Conservation (phyloP, 37 sponge, comb jelly and placozoan genomes). For the Eunapius fragilis region DNA sequence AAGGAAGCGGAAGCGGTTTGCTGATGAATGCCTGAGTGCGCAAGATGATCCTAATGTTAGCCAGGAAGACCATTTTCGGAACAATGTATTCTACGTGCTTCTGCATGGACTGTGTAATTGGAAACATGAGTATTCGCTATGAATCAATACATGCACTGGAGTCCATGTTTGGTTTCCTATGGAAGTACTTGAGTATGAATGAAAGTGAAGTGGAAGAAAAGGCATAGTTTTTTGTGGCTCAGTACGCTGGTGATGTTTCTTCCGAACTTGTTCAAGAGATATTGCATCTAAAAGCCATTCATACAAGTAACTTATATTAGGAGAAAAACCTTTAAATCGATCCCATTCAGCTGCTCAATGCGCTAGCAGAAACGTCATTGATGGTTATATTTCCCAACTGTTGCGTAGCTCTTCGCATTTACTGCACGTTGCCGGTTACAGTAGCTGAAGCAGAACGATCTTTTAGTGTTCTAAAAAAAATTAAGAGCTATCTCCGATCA, state of each 20-base stretch:
- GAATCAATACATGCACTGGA: not conserved
- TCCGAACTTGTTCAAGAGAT: slow-evolving; percentile 1
- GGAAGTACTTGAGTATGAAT: slow-evolving; percentile 17
- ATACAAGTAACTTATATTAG: not conserved
- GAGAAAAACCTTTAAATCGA: too few species aligned
- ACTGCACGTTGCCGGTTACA: too few species aligned
- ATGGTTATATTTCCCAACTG: too few species aligned
- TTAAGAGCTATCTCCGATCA: too few species aligned
- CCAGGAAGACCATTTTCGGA: not conserved
- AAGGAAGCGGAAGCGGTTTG: not conserved
- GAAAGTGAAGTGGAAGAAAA: slow-evolving; percentile 1
- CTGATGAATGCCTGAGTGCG: not conserved
- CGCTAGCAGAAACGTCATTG: too few species aligned
- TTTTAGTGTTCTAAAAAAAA: too few species aligned
- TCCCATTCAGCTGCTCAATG: too few species aligned
- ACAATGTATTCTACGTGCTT: not conserved
- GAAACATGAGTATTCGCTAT: not conserved
- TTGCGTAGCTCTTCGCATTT: too few species aligned
- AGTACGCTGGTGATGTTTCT: slow-evolving; percentile 17
- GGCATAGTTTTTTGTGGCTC: too few species aligned
- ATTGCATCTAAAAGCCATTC: slow-evolving; percentile 11
- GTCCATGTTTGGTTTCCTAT: slow-evolving; percentile 8
- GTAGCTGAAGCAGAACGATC: too few species aligned
- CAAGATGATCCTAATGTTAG: not conserved
- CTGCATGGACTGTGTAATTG: not conserved